Percentiles rank a stretch among this genome's conserved stretches.
phyloP scores from a whole-genome alignment of 2,113 vertebrate species.

The Coturnix japonica region DNA sequence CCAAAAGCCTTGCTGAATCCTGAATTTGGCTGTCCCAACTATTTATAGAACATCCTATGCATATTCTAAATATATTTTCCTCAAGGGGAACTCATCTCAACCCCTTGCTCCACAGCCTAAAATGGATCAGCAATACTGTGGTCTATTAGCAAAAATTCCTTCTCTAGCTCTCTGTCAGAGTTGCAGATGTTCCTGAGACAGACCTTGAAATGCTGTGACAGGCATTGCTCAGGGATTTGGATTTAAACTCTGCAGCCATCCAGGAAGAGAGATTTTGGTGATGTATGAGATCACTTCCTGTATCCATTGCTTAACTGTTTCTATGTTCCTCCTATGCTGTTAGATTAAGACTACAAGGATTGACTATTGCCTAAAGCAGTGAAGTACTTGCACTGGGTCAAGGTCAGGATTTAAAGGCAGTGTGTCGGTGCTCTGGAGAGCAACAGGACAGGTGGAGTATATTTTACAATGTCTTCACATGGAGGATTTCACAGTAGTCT shows the following conservation, averaged over 20 bases:
- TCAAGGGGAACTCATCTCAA: slow-evolving; percentile 23
- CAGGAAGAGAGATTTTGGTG: neutral
- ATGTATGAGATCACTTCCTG: neutral
- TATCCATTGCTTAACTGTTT: neutral
- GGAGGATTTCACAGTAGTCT: neutral
- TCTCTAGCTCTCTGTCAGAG: neutral
- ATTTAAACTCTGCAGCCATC: neutral
- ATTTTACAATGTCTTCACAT: neutral
- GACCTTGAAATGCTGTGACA: neutral
- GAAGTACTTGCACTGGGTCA: neutral
- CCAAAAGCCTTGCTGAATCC: neutral
- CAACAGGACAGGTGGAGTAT: neutral
- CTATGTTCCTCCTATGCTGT: neutral
- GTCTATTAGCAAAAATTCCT: slow-evolving; percentile 11
- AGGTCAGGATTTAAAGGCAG: neutral
- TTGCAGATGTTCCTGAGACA: neutral
- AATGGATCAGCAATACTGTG: slow-evolving; percentile 16
- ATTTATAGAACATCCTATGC: slow-evolving; percentile 28
- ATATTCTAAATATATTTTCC: slow-evolving; percentile 35
- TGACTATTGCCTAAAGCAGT: neutral
- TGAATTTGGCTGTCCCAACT: slow-evolving; percentile 27
- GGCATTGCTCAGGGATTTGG: neutral
- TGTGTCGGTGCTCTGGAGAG: neutral
- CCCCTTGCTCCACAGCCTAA: neutral
- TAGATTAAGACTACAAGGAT: neutral